Conservation (phyloP, 2,888 invertebrate genomes). For the Antheraea assamensis region DNA sequence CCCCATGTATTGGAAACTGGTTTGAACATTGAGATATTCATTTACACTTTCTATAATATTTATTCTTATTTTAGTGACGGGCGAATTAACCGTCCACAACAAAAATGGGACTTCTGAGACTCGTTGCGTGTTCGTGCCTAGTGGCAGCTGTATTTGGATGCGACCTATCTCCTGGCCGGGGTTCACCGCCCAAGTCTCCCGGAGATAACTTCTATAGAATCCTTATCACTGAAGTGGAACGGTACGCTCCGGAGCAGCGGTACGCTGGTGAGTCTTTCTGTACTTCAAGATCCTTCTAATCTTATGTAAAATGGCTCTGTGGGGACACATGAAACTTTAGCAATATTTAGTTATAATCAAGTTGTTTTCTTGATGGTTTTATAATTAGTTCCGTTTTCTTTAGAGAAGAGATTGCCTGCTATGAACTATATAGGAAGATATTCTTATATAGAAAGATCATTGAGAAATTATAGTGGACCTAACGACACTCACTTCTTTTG, state of each 20-base stretch:
- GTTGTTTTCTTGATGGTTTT: no score
- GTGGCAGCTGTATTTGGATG: constrained; percentile 54
- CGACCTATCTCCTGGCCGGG: constrained; percentile 62
- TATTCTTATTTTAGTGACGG: background rate
- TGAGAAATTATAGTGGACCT: background rate
- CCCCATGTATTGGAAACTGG: no score
- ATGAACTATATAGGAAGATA: no score
- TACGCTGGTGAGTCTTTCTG: constrained; percentile 86
- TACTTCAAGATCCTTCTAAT: background rate
- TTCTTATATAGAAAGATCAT: no score
- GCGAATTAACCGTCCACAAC: background rate
- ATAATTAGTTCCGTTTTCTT: no score
- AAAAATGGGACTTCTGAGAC: constrained; percentile 25
- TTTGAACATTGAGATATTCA: no score
- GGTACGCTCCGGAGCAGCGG: constrained; percentile 91
- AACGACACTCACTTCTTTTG: background rate
- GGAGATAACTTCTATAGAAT: constrained; percentile 95
- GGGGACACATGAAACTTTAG: no score
- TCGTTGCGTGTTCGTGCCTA: constrained; percentile 33
- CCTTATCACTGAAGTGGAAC: constrained; percentile 88
- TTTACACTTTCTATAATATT: no score
- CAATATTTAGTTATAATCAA: no score
- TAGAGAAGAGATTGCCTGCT: no score
- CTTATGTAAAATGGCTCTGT: background rate
- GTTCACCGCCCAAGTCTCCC: constrained; percentile 77